Base-by-base conservation (phyloP, 2,888 invertebrate genomes). In the Cataglyphis rosenhaueri region DNA sequence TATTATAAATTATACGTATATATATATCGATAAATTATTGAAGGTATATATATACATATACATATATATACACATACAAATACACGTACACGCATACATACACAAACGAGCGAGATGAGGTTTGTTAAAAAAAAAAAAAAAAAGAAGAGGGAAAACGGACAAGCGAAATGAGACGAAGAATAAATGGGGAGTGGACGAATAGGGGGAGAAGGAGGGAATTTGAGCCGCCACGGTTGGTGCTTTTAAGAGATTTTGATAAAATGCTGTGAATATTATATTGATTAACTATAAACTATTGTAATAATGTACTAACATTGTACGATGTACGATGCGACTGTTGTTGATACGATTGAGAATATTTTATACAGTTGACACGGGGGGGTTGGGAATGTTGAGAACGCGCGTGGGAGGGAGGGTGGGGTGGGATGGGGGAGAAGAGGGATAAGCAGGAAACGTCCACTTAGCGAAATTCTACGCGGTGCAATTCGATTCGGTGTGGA, bases 231-330 rank as follows among this genome's bases (percentile, higher is more conserved):
- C 91, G 92, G 91, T 92, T 93, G 93, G 93, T 93, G 93, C 93
- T 94, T 94, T 93, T 92, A 93, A 94, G 93, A 94, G 94, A 94
- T 94, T 94, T 94, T 94, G 94, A 94, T 94, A 94, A 94, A 94
- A 94, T 93, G 94, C 94, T 94, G 94, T 94, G 94, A 94, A 94
- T 94, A 94, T 92, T 94, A 93, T 94, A 94, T 93, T 94, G 93
- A 93, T 89, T 88, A 81, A 93, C 91, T 92, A 93, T 91, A 92
- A 91, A 89, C 92, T 94, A 93, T 93, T 94, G 94, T 94, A 94
- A 94, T 94, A 93, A 92, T 94, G 93, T 93, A 94, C 92, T 92
- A 92, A 92, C 91, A 92, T 93, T 94, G 93, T 94, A 93, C 93
- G 93, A 93, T 92, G 93, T 93, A 93, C 94, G 93, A 94, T 94